Evolutionary conservation across 2,113 vertebrate species (phyloP).

Genomic region (Centropristis striata): DNA sequence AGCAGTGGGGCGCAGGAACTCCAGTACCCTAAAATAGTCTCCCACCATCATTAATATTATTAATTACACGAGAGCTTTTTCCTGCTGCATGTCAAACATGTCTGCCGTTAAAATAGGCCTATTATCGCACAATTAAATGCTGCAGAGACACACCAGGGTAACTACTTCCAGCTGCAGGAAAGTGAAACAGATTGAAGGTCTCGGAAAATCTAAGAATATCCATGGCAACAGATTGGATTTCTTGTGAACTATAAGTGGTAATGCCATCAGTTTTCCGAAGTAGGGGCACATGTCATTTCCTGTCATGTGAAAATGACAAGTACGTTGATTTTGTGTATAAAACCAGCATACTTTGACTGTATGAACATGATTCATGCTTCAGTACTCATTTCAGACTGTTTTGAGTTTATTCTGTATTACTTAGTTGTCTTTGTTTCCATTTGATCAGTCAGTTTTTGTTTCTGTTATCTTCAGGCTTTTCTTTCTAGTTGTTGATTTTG

Average conservation of each 20-base stretch:
- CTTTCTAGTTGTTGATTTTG: too few relatives aligned
- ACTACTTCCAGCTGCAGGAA: neutral
- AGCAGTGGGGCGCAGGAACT: neutral
- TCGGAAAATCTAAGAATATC: neutral
- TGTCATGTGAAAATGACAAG: neutral
- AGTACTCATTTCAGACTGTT: too few relatives aligned
- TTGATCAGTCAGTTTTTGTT: too few relatives aligned
- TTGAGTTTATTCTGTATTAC: too few relatives aligned
- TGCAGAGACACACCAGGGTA: neutral
- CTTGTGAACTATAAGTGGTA: neutral
- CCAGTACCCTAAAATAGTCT: neutral
- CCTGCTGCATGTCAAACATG: neutral
- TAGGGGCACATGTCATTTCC: neutral
- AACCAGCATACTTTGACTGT: neutral
- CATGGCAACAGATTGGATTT: neutral
- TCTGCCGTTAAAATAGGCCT: neutral
- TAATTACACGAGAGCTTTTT: neutral
- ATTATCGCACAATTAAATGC: neutral
- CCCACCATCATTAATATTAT: neutral
- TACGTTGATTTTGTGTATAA: too few relatives aligned
- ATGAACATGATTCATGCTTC: too few relatives aligned
- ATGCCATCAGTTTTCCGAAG: neutral
- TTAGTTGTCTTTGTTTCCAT: too few relatives aligned
- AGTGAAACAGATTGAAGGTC: neutral
- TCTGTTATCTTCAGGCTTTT: too few relatives aligned